Conservation (phyloP, 1,140 invertebrate genomes). For the Brachionus manjavacas region DNA sequence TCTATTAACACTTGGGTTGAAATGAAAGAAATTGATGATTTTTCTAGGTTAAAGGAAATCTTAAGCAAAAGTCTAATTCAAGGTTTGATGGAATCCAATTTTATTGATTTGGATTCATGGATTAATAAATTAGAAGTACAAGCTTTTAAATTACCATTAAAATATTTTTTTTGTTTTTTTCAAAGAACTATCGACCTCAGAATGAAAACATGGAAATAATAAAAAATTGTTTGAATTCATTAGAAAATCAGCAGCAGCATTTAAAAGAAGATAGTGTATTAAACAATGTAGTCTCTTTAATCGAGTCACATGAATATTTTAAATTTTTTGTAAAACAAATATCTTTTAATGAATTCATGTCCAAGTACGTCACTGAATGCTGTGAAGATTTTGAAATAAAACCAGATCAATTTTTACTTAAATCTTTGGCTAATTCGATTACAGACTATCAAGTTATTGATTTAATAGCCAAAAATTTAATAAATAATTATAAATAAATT, state of each 20-base stretch:
- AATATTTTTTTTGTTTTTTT: neutral
- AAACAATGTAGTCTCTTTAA: neutral
- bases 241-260: neutral
- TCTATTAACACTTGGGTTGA: slow-evolving; percentile 80
- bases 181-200: neutral
- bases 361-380: neutral
- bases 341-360: neutral
- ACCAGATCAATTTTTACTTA: neutral
- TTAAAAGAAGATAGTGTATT: neutral
- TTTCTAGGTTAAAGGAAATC: neutral
- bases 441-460: slow-evolving; percentile 11
- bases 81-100: slow-evolving; percentile 28
- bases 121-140: slow-evolving; percentile 8
- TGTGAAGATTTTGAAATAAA: neutral
- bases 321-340: neutral
- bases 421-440: neutral
- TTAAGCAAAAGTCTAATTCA: slow-evolving; percentile 16
- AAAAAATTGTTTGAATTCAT: neutral
- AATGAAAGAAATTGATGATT: neutral
- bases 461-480: neutral
- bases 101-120: neutral
- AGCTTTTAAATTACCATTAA: neutral
- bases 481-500: neutral
- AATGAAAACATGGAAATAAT: neutral
- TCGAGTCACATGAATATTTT: slow-evolving; percentile 2